phyloP scores from a whole-genome alignment of 1,140 invertebrate species.

The Macrostomum lignano region DNA sequence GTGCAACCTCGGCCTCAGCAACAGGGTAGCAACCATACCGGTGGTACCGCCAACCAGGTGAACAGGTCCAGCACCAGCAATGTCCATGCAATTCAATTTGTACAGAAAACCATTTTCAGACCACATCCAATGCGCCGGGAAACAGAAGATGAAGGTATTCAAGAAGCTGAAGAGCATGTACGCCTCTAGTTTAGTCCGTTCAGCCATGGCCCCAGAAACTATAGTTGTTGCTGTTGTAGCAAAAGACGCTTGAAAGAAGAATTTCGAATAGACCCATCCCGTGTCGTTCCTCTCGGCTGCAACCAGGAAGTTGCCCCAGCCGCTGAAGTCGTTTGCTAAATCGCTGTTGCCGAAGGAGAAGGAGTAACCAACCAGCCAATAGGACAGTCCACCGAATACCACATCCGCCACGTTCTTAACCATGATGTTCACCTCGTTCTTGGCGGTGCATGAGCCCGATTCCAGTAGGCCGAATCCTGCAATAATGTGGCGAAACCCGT shows the following conservation, averaged over 20 bases:
- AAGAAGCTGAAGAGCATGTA: slow-evolving; percentile 44
- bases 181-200: slow-evolving; percentile 6
- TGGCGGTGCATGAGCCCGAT: slow-evolving; percentile 60
- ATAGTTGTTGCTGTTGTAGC: slow-evolving; percentile 63
- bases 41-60: slow-evolving; percentile 50
- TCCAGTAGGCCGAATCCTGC: slow-evolving; percentile 63
- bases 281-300: slow-evolving; percentile 18
- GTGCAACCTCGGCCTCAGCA: slow-evolving; percentile 59
- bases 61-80: slow-evolving; percentile 48
- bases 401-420: slow-evolving; percentile 79
- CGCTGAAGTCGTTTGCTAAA: slow-evolving; percentile 40
- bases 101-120: slow-evolving; percentile 10
- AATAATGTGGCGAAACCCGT: slow-evolving; percentile 31
- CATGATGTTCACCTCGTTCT: slow-evolving; percentile 88
- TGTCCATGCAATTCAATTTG: too few relatives aligned
- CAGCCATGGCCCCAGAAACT: slow-evolving; percentile 34
- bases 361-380: slow-evolving; percentile 74
- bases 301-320: slow-evolving; percentile 32
- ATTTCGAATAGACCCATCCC: too few relatives aligned
- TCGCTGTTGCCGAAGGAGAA: slow-evolving; percentile 50
- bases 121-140: slow-evolving; percentile 59
- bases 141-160: slow-evolving; percentile 57
- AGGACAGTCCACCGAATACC: slow-evolving; percentile 59
- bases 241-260: too few relatives aligned
- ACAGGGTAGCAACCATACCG: slow-evolving; percentile 55